Percentiles rank a stretch among this genome's conserved stretches.
phyloP scores from a whole-genome alignment of 2,113 vertebrate species.

The Microcebus ravelobensis region DNA sequence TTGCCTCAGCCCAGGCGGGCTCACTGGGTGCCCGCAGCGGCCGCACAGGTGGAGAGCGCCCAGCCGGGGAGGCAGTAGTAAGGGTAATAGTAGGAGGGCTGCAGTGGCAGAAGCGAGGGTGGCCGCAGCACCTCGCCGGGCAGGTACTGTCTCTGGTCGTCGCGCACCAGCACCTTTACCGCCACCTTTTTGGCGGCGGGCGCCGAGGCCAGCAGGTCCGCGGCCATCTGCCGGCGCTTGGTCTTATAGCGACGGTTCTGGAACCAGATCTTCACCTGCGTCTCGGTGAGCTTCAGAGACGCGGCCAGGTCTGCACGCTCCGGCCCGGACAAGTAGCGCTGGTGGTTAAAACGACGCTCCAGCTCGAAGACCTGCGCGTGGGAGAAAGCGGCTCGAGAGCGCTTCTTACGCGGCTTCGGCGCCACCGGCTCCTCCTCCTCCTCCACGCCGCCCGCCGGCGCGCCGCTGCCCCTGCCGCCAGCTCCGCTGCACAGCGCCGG shows the following conservation, averaged over 20 bases:
- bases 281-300: conserved; percentile 98
- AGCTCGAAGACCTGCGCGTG: conserved; percentile 99
- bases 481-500: conserved; percentile 15
- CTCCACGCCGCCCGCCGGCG: conserved; percentile 65
- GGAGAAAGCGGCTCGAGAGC: conserved; percentile 97
- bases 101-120: conserved; percentile 91
- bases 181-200: conserved; percentile 98
- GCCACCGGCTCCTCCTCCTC: conserved; percentile 82
- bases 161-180: conserved; percentile 97
- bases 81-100: conserved; percentile 95
- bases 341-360: conserved; percentile 98
- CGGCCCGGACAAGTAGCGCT: conserved; percentile 97
- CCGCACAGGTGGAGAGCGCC: conserved; percentile 94
- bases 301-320: conserved; percentile 98
- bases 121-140: conserved; percentile 96
- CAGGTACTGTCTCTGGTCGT: conserved; percentile 98
- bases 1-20: neutral
- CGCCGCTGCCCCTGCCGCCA: conserved; percentile 54
- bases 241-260: conserved; percentile 99
- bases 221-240: conserved; percentile 97
- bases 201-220: conserved; percentile 94
- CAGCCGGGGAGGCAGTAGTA: conserved; percentile 98
- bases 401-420: conserved; percentile 97
- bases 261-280: conserved; percentile 99
- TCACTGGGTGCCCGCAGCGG: conserved; percentile 86